Conservation (phyloP, 2,888 invertebrate species). For the Alcis repandata region DNA sequence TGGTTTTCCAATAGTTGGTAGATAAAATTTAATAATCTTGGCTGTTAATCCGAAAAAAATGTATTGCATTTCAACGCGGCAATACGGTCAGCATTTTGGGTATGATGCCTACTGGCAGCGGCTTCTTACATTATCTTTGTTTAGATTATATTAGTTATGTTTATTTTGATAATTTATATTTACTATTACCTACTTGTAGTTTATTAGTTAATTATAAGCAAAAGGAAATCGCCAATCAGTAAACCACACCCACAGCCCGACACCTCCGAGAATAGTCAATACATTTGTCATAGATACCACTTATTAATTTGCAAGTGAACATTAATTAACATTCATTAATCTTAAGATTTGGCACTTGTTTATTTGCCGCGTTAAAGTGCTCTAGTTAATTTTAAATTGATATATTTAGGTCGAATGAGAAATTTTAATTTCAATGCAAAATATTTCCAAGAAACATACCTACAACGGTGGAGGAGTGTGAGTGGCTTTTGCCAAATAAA, state of each 20-base stretch:
- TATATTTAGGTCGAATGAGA: slow-evolving; percentile 11
- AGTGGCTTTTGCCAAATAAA: too few relatives aligned
- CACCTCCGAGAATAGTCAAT: not conserved
- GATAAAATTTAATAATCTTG: too few relatives aligned
- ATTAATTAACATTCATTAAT: slow-evolving; percentile 10
- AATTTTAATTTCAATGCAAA: slow-evolving; percentile 4
- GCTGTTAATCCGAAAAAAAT: too few relatives aligned
- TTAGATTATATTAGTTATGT: not conserved
- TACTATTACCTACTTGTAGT: too few relatives aligned
- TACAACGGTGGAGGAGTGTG: too few relatives aligned
- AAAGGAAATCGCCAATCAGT: slow-evolving; percentile 4
- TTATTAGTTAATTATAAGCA: not conserved
- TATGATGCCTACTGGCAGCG: too few relatives aligned
- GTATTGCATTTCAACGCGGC: too few relatives aligned
- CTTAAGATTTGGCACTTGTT: not conserved
- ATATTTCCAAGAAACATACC: slow-evolving; percentile 14
- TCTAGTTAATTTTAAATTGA: slow-evolving; percentile 14
- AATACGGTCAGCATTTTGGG: too few relatives aligned
- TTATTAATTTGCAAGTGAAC: slow-evolving; percentile 9
- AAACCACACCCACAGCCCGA: slow-evolving; percentile 5
- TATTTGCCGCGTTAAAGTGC: too few relatives aligned
- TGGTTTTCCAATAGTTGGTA: too few relatives aligned
- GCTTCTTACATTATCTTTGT: too few relatives aligned
- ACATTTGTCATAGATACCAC: slow-evolving; percentile 4
- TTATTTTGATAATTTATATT: not conserved